phyloP scores from a whole-genome alignment of 2,888 invertebrate species.

The Cordylochernes scorpioides region DNA sequence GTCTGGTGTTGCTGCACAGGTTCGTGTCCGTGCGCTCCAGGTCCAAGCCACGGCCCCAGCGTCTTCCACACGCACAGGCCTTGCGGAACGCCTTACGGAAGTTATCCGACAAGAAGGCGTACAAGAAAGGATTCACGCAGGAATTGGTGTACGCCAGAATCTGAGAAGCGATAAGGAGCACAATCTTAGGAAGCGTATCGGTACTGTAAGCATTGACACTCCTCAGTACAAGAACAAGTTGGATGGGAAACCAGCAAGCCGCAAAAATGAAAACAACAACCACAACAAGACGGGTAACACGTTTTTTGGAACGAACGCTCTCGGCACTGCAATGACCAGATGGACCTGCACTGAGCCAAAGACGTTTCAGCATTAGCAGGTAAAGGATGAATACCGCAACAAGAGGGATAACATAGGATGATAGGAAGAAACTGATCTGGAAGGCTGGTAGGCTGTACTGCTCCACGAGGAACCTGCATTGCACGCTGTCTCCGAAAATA shows the following conservation, averaged over 20 bases:
- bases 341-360: conserved; percentile 49
- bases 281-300: conserved; percentile 72
- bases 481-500: conserved; percentile 29
- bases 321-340: conserved; percentile 53
- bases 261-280: conserved; percentile 75
- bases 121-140: conserved; percentile 77
- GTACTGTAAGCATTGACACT: conserved; percentile 44
- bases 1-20: too few species aligned
- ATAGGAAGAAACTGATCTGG: conserved; percentile 56
- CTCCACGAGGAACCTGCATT: conserved; percentile 36
- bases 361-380: conserved; percentile 56
- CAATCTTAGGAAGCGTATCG: conserved; percentile 25
- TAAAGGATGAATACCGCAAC: conserved; percentile 60
- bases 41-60: too few species aligned
- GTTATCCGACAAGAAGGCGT: conserved; percentile 78
- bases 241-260: conserved; percentile 77
- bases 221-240: conserved; percentile 50
- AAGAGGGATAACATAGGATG: conserved; percentile 64
- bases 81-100: conserved; percentile 61
- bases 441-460: conserved; percentile 25
- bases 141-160: conserved; percentile 58
- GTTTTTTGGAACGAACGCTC: conserved; percentile 49
- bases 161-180: conserved; percentile 20
- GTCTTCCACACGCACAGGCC: too few species aligned
- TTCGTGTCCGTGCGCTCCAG: too few species aligned